Conservation (phyloP, 2,797 vertebrate species). For the Acanthis flammea region DNA sequence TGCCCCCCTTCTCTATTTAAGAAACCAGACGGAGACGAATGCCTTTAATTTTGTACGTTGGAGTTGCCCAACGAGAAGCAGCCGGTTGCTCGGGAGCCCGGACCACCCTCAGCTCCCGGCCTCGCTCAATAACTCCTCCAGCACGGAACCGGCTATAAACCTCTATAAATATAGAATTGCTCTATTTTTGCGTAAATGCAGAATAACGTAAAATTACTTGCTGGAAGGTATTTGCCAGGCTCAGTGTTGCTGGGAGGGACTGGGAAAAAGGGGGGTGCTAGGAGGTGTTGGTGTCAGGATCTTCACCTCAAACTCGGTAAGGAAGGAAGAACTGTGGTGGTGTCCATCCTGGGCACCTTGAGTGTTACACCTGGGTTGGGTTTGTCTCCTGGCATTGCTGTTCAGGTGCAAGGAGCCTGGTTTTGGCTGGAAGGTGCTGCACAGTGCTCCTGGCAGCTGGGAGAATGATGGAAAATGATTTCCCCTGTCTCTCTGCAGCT, state of each 20-base stretch:
- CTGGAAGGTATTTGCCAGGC: slow-evolving; percentile 59
- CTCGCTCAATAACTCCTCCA: slow-evolving; percentile 60
- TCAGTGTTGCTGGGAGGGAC: not conserved
- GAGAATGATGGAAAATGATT: too few species aligned
- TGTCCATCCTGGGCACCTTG: not conserved
- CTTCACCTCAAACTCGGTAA: not conserved
- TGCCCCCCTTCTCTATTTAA: slow-evolving; percentile 66
- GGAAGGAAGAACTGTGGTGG: not conserved
- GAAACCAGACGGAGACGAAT: slow-evolving; percentile 63
- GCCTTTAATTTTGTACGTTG: slow-evolving; percentile 67
- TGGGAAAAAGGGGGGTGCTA: not conserved
- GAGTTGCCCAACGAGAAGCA: slow-evolving; percentile 45
- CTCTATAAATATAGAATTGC: slow-evolving; percentile 72
- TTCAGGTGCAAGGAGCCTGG: too few species aligned
- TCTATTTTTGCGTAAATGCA: slow-evolving; percentile 81
- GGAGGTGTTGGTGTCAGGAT: not conserved
- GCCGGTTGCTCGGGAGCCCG: slow-evolving; percentile 47
- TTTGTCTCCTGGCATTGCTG: too few species aligned
- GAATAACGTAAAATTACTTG: slow-evolving; percentile 71
- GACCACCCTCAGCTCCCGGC: slow-evolving; percentile 41
- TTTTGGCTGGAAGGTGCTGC: too few species aligned
- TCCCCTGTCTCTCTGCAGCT: too few species aligned
- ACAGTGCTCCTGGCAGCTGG: too few species aligned
- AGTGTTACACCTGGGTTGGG: not conserved
- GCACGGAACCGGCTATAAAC: slow-evolving; percentile 71